Percentiles rank a stretch among this genome's conserved stretches.
Conservation (phyloP, 2,797 vertebrate genomes). For the Thamnophis elegans region DNA sequence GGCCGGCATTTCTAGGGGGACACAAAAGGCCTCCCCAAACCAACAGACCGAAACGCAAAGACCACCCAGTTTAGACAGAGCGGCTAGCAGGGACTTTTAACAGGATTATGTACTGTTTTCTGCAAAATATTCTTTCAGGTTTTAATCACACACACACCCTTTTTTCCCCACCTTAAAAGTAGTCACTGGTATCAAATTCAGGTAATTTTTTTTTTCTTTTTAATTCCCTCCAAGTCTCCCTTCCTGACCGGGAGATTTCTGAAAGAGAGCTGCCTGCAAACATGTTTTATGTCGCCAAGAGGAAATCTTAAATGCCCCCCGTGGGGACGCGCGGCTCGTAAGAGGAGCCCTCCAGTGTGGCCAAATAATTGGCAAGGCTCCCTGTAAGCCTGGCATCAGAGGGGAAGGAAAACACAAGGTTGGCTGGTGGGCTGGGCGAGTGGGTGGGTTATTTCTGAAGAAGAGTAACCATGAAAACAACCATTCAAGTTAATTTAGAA, state of each 20-base stretch:
- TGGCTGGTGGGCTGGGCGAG: not conserved
- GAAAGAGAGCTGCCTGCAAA: slow-evolving; percentile 65
- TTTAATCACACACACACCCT: slow-evolving; percentile 34
- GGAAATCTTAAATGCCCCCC: slow-evolving; percentile 58
- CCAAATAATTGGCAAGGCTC: slow-evolving; percentile 61
- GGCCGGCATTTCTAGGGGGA: not conserved
- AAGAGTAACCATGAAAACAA: slow-evolving; percentile 43
- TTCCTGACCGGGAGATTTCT: slow-evolving; percentile 66
- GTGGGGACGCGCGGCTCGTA: slow-evolving; percentile 65
- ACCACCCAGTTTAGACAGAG: not conserved
- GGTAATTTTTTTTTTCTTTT: not conserved
- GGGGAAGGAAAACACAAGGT: not conserved
- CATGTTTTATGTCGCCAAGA: slow-evolving; percentile 46
- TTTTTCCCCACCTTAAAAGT: not conserved
- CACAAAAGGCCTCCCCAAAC: not conserved
- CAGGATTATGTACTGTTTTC: slow-evolving; percentile 54
- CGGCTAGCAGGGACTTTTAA: not conserved
- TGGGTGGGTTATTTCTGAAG: slow-evolving; percentile 37
- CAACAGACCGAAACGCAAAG: not conserved
- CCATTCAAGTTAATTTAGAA: slow-evolving; percentile 76
- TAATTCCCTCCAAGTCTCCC: slow-evolving; percentile 61
- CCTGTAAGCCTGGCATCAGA: slow-evolving; percentile 63
- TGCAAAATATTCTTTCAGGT: slow-evolving; percentile 53
- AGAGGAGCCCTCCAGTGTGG: slow-evolving; percentile 75
- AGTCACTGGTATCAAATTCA: slow-evolving; percentile 33